Base-by-base conservation (phyloP, 2,888 invertebrate genomes). In the Dynastes maya region DNA sequence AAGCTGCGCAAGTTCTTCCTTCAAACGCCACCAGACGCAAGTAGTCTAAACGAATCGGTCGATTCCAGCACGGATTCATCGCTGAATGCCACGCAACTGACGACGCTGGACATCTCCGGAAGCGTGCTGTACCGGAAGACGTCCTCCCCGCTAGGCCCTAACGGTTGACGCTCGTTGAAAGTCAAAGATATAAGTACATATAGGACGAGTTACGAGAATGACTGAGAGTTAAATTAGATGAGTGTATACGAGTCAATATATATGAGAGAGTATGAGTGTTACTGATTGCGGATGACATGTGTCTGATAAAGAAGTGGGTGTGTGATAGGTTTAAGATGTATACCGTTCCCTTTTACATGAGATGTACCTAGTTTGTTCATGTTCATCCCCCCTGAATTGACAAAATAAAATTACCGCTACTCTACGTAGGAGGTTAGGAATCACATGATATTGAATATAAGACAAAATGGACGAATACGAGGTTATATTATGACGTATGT, bases 111-210 rank as follows among this genome's bases (percentile, higher is more conserved):
- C 65, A 86, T 87, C 77, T 82, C 85, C 32, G 80, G 83, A 9
- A 11, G 0, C 49, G 32, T 65, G 63, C 80, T 83, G 55, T 83
- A 82, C 49, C 81, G 86, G 77, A 84, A 85, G 80, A 81, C 86
- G 75, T 85, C 87, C 8, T 86, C 86, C 6, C 81, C 87, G 65
- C 80, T 88, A 76, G 88, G 87, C 40, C 88, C 88, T 27, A 88
- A 88, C 81, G 88, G 88, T 82, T 88, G 86, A 88, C 49, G 51
- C 27, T 64, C 55, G 45, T 45, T 8, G 45, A 45, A 45, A 1
- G 45, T 45, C 45, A 45, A 45, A 45, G 45, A 45, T 45, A 11
- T 45, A 45, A 45, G 45, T 45, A 45, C 45, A 27, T 45, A n/a
- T 63, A 64, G 51, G 40, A 32, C 16, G 61, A 40, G 45, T 22